phyloP scores from a whole-genome alignment of 2,797 vertebrate genomes.

The Eulemur mongoz region DNA sequence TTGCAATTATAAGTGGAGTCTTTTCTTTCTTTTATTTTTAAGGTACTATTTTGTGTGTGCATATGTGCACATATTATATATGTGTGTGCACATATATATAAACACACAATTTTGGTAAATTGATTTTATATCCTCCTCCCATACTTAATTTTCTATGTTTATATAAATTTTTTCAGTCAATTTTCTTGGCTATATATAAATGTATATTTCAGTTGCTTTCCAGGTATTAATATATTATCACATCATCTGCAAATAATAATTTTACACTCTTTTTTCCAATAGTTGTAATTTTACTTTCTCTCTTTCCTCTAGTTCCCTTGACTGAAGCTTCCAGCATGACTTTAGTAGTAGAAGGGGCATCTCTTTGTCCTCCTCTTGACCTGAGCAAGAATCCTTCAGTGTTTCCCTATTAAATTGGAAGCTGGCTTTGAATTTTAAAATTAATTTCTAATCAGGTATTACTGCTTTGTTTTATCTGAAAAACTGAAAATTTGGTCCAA shows the following conservation, averaged over 20 bases:
- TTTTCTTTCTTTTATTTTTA: neutral
- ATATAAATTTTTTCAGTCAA: neutral
- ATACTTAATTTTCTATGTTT: slow-evolving; percentile 9
- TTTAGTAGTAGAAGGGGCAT: neutral
- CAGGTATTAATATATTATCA: neutral
- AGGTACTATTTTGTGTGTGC: neutral
- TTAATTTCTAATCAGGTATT: neutral
- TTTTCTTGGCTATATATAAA: neutral
- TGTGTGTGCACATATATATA: neutral
- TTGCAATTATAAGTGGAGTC: neutral
- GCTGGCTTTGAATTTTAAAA: neutral
- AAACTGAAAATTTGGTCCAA: neutral
- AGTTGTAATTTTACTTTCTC: neutral
- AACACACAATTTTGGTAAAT: neutral
- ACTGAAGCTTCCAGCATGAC: neutral
- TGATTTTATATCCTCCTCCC: neutral
- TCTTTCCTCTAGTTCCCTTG: neutral
- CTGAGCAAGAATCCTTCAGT: neutral
- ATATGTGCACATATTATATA: neutral
- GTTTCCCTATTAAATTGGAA: neutral
- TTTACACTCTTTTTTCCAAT: neutral
- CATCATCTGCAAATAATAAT: neutral
- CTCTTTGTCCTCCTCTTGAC: neutral
- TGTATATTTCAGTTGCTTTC: neutral
- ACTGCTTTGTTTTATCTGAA: neutral